Evolutionary conservation across 2,797 vertebrate genomes (phyloP).

Genomic region (Enteromius afrohamiltoni): DNA sequence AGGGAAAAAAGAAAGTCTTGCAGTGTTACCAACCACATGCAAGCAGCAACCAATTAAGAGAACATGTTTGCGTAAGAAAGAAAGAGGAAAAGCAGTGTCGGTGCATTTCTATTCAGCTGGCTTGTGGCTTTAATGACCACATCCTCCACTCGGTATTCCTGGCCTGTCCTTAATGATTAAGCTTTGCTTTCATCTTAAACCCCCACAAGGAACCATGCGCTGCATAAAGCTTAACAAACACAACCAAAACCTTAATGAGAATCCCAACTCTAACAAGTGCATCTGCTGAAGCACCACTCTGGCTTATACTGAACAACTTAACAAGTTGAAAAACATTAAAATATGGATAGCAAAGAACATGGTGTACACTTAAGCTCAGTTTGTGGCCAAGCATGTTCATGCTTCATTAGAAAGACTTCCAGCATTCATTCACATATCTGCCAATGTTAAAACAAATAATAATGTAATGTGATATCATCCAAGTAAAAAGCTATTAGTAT

Average conservation of each 20-base stretch:
- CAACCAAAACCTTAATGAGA: conserved; percentile 69
- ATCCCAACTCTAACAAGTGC: conserved; percentile 68
- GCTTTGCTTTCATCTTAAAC: conserved; percentile 73
- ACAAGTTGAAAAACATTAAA: background rate
- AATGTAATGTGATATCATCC: background rate
- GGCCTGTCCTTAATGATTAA: conserved; percentile 79
- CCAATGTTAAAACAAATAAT: background rate
- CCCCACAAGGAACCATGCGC: conserved; percentile 69
- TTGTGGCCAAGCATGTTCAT: conserved; percentile 66
- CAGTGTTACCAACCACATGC: conserved; percentile 64
- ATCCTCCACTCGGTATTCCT: conserved; percentile 72
- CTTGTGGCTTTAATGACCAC: conserved; percentile 82
- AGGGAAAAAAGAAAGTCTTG: conserved; percentile 15
- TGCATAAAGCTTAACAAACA: conserved; percentile 72
- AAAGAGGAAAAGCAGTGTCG: conserved; percentile 71
- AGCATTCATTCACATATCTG: background rate
- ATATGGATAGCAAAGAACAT: conserved; percentile 12
- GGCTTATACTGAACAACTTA: conserved; percentile 44
- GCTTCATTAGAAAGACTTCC: conserved; percentile 58
- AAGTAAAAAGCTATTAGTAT: background rate
- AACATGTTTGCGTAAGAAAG: conserved; percentile 63
- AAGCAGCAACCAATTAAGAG: conserved; percentile 58
- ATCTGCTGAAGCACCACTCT: conserved; percentile 49
- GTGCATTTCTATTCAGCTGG: conserved; percentile 75
- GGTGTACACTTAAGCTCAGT: background rate